Evolutionary conservation across 2,113 vertebrate species (phyloP), one percentile per base, ranked within the genome.

Genomic region (Thunnus thynnus): DNA sequence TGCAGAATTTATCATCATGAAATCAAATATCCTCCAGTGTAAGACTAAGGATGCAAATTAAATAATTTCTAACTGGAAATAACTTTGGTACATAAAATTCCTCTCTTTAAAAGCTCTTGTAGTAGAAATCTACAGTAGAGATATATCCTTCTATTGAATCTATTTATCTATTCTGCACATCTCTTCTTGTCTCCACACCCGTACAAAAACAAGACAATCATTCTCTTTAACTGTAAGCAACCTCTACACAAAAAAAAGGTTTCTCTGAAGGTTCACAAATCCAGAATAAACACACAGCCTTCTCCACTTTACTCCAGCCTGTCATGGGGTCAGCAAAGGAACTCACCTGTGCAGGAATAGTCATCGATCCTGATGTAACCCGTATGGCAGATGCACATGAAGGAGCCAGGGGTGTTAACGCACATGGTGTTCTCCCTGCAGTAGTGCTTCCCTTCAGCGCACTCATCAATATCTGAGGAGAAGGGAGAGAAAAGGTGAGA

Each of bases 361-460:
- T 99, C 98, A 87, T 99, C 98, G 62, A 99, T 99, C 85, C 97
- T 95, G 92, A 99, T 97, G 89, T 97, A 99, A 27, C 98, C 98
- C 0, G 96, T 96, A 89, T 96, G 97, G 94, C 98, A 99, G 92
- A 99, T 96, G 89, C 98, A 99, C 97, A 99, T 97, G 86, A 99
- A 99, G 83, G 98, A 99, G 44, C 98, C 98, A 0, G 97, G 96
- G 7, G 97, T 98, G 87, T 99, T 99, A 57, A 99, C 96, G 18
- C 98, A 99, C 96, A 98, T 94, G 12, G 98, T 98, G 80, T 99
- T 99, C 92, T 99, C 98, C 5, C 96, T 95, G 85, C 98, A 99
- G 94, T 99, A 99, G 88, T 99, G 98, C 56, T 96, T 96, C 13
- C 97, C 97, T 89, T 99, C 97, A 11, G 97, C 97, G 78, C 98